Evolutionary conservation across 2,113 vertebrate species (phyloP).

Genomic region (Alectura lathami): DNA sequence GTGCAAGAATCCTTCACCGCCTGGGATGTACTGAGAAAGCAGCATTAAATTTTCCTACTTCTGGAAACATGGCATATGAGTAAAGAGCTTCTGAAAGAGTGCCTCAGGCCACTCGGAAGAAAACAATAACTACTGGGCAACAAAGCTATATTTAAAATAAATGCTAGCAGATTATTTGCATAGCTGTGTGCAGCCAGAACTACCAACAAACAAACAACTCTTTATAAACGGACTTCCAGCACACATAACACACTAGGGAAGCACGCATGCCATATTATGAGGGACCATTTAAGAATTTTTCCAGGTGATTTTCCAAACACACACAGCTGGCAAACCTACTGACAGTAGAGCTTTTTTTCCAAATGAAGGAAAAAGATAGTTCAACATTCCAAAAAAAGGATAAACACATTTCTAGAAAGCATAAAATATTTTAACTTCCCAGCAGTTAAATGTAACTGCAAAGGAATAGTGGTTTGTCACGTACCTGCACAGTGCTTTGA

Average conservation of each 20-base stretch:
- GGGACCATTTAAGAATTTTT: neutral
- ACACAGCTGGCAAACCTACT: neutral
- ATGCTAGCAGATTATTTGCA: constrained; percentile 9
- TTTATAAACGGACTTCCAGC: neutral
- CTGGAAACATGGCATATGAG: neutral
- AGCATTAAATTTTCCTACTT: neutral
- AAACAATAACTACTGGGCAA: neutral
- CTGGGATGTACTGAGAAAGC: neutral
- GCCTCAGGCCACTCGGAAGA: neutral
- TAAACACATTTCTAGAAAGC: neutral
- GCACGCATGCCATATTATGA: neutral
- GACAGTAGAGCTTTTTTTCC: neutral
- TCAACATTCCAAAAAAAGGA: neutral
- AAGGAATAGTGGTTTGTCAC: neutral
- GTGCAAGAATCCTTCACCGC: neutral
- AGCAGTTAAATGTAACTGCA: neutral
- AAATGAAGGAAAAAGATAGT: neutral
- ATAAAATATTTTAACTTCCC: neutral
- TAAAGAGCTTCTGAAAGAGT: neutral
- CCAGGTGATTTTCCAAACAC: neutral
- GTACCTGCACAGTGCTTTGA: neutral
- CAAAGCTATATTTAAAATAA: neutral
- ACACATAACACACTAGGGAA: neutral
- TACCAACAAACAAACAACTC: neutral
- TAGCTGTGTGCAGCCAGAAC: neutral